phyloP scores from a whole-genome alignment of 2,888 invertebrate species.

The Xestia xanthographa region DNA sequence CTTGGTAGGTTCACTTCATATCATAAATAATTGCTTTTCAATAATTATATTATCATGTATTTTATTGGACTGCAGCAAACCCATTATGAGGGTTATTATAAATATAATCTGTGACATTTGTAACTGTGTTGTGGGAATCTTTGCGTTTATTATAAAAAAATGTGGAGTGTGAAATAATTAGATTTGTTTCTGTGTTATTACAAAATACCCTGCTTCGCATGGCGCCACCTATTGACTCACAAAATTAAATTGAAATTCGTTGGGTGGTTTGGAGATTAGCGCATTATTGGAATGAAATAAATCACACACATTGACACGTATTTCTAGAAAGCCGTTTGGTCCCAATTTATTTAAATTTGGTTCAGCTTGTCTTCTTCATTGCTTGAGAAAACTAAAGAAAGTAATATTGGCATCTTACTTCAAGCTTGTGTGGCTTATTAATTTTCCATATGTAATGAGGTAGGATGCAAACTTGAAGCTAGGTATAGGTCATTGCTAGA shows the following conservation, averaged over 20 bases:
- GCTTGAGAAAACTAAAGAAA: neutral
- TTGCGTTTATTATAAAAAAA: neutral
- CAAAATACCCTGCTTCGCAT: neutral
- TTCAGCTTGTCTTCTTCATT: neutral
- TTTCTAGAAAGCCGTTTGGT: neutral
- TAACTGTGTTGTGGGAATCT: neutral
- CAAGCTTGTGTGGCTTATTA: too few species aligned
- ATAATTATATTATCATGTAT: neutral
- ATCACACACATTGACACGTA: neutral
- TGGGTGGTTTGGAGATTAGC: neutral
- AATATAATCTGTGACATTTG: neutral
- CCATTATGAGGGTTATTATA: neutral
- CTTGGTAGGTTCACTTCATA: conserved; percentile 7
- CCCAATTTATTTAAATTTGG: neutral
- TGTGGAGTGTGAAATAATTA: neutral
- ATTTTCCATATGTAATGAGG: neutral
- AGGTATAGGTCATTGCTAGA: neutral
- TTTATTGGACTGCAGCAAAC: too few species aligned
- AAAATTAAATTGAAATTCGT: neutral
- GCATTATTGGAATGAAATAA: neutral
- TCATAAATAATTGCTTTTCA: neutral
- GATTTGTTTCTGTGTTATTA: neutral
- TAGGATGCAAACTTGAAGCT: neutral
- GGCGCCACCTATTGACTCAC: neutral
- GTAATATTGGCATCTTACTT: neutral